Evolutionary conservation across 1,140 invertebrate genomes (phyloP).

Genomic region (Aethina tumida): DNA sequence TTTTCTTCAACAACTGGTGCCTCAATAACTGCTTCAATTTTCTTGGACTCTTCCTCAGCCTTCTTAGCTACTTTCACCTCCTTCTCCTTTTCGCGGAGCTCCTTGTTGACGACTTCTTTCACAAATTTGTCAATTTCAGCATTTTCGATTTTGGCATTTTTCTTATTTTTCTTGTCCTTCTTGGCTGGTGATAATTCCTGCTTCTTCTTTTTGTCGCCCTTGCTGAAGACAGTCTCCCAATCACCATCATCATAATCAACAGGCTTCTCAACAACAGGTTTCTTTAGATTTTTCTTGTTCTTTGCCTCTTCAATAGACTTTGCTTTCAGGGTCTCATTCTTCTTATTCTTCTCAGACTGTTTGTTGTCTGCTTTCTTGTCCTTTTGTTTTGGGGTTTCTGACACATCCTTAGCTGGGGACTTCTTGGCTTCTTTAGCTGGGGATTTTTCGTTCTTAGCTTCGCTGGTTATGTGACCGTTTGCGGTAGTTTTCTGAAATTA

Average conservation of each 20-base stretch:
- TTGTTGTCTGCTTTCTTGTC: constrained; percentile 27
- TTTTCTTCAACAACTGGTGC: constrained; percentile 28
- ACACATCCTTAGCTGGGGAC: constrained; percentile 36
- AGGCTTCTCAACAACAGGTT: constrained; percentile 51
- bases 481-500: constrained; percentile 36
- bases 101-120: constrained; percentile 43
- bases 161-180: constrained; percentile 40
- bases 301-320: constrained; percentile 42
- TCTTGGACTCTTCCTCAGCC: constrained; percentile 32
- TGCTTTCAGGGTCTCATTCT: constrained; percentile 32
- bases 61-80: constrained; percentile 35
- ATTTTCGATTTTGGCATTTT: constrained; percentile 17
- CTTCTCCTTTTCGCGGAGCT: constrained; percentile 34
- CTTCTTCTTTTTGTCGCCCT: constrained; percentile 53
- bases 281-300: constrained; percentile 45
- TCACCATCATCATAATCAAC: constrained; percentile 63
- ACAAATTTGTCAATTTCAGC: constrained; percentile 39
- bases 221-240: constrained; percentile 62
- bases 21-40: constrained; percentile 1
- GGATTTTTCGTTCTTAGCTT: constrained; percentile 35
- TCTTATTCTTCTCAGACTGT: constrained; percentile 38
- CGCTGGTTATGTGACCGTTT: constrained; percentile 37
- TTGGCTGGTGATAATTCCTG: constrained; percentile 43
- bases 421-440: constrained; percentile 41
- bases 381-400: constrained; percentile 38